Conservation (phyloP, 1,140 invertebrate genomes). For the Cataglyphis hispanica region DNA sequence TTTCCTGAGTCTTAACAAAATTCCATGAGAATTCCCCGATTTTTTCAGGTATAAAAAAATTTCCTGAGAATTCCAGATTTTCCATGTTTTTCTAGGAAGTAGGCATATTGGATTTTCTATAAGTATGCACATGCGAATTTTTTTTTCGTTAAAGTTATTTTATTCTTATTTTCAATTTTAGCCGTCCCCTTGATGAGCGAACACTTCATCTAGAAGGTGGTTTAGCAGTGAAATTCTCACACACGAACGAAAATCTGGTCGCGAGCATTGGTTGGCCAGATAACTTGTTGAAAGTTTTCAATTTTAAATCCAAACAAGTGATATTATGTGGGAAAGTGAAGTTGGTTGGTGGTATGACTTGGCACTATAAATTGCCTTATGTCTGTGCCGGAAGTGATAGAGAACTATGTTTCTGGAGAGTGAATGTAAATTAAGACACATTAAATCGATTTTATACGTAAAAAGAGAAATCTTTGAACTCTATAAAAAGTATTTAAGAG, state of each 20-base stretch:
- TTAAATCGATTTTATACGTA: not conserved
- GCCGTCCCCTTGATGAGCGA: constrained; percentile 87
- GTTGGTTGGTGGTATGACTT: constrained; percentile 88
- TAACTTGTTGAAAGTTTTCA: constrained; percentile 88
- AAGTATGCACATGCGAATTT: not conserved
- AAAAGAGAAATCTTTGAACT: not conserved
- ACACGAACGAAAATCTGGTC: constrained; percentile 87
- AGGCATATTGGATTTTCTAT: not conserved
- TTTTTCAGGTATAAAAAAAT: too few species aligned
- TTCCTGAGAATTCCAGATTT: too few species aligned
- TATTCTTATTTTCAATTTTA: constrained; percentile 75
- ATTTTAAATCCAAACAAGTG: constrained; percentile 87
- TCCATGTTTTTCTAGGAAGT: too few species aligned
- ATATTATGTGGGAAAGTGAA: constrained; percentile 86
- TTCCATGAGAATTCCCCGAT: too few species aligned
- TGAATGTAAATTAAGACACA: constrained; percentile 86
- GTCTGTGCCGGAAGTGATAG: constrained; percentile 88
- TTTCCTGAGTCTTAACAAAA: too few species aligned
- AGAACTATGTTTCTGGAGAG: constrained; percentile 89
- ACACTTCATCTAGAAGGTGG: constrained; percentile 88
- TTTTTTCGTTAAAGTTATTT: constrained; percentile 52
- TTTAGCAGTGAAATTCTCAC: constrained; percentile 87
- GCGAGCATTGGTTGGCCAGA: constrained; percentile 89
- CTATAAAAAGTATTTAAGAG: too few species aligned
- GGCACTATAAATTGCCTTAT: constrained; percentile 89